Evolutionary conservation across 2,888 invertebrate species (phyloP).

Genomic region (Prostheceraeus crozeri): DNA sequence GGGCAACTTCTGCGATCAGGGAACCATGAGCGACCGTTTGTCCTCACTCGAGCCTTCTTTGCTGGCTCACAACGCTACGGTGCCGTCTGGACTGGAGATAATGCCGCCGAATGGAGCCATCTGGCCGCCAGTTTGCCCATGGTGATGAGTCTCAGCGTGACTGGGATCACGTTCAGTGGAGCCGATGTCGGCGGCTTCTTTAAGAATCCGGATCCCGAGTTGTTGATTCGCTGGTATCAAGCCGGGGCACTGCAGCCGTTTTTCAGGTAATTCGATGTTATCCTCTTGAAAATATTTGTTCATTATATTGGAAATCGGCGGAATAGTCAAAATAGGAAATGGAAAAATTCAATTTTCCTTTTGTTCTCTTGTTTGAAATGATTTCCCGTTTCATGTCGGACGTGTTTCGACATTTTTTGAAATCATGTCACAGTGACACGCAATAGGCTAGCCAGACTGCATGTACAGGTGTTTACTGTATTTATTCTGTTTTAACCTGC

Average conservation of each 20-base stretch:
- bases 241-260: conserved; percentile 86
- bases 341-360: too few relatives aligned
- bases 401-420: too few relatives aligned
- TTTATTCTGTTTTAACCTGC: too few relatives aligned
- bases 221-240: conserved; percentile 87
- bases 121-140: conserved; percentile 71
- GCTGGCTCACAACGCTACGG: conserved; percentile 76
- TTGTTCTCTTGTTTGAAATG: too few relatives aligned
- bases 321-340: too few relatives aligned
- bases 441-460: too few relatives aligned
- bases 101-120: conserved; percentile 86
- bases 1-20: conserved; percentile 63
- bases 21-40: conserved; percentile 74
- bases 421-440: too few relatives aligned
- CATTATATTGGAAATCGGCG: too few relatives aligned
- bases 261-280: conserved; percentile 68
- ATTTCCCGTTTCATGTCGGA: too few relatives aligned
- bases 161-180: conserved; percentile 83
- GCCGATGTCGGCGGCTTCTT: conserved; percentile 98
- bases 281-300: too few relatives aligned
- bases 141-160: conserved; percentile 75
- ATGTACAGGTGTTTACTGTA: too few relatives aligned
- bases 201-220: conserved; percentile 80
- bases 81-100: conserved; percentile 97
- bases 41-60: conserved; percentile 79